Percentiles rank a stretch among this genome's conserved stretches.
phyloP scores from a whole-genome alignment of 2,113 vertebrate species.

The Rhinichthys klamathensis region DNA sequence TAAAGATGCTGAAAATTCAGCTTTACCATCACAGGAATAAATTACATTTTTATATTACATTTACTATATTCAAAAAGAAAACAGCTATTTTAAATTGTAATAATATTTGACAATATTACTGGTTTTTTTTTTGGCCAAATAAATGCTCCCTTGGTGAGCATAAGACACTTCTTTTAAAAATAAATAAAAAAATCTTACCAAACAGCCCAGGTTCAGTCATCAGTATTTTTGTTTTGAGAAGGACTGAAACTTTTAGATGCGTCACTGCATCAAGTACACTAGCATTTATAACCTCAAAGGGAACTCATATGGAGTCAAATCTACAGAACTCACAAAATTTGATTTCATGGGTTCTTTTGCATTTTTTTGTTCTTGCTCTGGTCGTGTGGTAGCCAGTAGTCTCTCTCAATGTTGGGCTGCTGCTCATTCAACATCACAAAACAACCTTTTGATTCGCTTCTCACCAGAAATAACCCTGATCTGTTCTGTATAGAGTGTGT shows the following conservation, averaged over 20 bases:
- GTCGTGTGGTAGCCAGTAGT: not conserved
- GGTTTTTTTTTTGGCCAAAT: not conserved
- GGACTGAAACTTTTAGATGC: not conserved
- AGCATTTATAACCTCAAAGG: not conserved
- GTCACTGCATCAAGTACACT: not conserved
- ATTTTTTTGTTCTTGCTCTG: not conserved
- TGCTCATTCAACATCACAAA: not conserved
- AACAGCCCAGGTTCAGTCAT: not conserved
- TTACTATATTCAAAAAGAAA: too few relatives aligned
- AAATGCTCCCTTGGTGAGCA: not conserved
- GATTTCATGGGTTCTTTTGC: not conserved
- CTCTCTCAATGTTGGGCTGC: conserved; percentile 3
- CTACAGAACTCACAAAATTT: not conserved
- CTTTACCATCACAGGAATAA: not conserved
- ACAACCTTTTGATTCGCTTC: not conserved
- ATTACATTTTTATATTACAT: too few relatives aligned
- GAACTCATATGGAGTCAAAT: not conserved
- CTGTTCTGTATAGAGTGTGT: not conserved
- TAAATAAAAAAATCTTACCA: not conserved
- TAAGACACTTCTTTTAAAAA: not conserved
- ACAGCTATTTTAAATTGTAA: too few relatives aligned
- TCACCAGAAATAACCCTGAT: not conserved
- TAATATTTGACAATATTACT: not conserved
- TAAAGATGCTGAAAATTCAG: not conserved
- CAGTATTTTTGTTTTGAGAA: not conserved